Conservation (phyloP, 2,888 invertebrate genomes). For the Villa cingulata region DNA sequence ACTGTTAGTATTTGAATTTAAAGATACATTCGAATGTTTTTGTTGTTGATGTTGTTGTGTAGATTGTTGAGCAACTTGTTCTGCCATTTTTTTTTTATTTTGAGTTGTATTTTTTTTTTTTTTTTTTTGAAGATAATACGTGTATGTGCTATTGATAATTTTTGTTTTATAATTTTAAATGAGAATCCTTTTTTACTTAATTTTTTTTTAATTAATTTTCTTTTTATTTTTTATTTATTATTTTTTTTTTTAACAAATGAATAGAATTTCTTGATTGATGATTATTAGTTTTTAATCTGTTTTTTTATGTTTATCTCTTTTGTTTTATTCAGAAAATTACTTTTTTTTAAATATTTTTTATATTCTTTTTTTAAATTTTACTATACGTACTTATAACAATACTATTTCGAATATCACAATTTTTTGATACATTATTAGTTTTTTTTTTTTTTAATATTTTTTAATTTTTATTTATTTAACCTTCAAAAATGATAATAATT, state of each 20-base stretch:
- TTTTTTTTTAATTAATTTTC: no score
- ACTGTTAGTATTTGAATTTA: slow-evolving; percentile 17
- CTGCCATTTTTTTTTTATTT: slow-evolving; percentile 28
- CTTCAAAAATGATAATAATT: no score
- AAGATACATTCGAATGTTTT: slow-evolving; percentile 16
- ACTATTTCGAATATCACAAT: neutral
- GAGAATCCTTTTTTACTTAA: no score
- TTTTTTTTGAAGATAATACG: neutral
- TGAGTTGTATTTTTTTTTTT: slow-evolving; percentile 1
- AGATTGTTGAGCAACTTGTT: slow-evolving; percentile 30
- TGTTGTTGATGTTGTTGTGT: slow-evolving; percentile 18
- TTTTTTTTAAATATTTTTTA: slow-evolving; percentile 6
- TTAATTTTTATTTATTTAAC: no score
- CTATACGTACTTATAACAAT: neutral
- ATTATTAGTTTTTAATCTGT: no score
- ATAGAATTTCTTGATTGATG: no score
- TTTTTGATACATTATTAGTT: neutral
- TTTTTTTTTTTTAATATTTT: no score
- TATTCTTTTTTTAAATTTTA: slow-evolving; percentile 1
- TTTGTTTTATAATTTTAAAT: no score
- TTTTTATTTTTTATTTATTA: slow-evolving; percentile 1
- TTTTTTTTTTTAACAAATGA: no score
- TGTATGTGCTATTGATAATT: neutral
- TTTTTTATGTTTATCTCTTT: no score
- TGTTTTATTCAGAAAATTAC: neutral